These are phyloP conservation scores for Podiceps cristatus DNA, from an alignment of 2,113 vertebrate genomes.

Conservation along the genomic window DNA sequence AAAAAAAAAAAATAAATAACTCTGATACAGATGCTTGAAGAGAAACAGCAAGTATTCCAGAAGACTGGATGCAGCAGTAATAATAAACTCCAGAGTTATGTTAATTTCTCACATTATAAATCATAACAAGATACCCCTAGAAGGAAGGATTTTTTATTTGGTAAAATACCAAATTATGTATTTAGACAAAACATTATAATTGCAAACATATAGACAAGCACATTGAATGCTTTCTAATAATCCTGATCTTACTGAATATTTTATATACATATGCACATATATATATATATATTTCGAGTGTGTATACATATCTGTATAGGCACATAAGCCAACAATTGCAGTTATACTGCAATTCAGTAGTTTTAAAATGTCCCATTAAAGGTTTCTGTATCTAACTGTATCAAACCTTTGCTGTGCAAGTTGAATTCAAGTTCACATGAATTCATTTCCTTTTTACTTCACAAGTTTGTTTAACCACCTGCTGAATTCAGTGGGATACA, in stretches of 20 bases:
- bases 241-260: neutral
- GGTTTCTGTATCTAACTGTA: neutral
- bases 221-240: neutral
- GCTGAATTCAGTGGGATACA: neutral
- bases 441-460: neutral
- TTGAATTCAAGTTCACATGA: neutral
- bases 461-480: neutral
- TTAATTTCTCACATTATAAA: constrained; percentile 23
- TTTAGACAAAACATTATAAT: neutral
- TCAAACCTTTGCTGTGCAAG: neutral
- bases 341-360: neutral
- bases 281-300: neutral
- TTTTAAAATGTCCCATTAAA: neutral
- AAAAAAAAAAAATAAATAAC: neutral
- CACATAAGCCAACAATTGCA: neutral
- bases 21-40: neutral
- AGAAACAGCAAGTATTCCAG: neutral
- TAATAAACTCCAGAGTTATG: neutral
- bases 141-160: neutral
- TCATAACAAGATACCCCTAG: neutral
- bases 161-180: neutral
- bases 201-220: neutral
- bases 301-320: neutral
- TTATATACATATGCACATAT: neutral
- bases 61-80: neutral